Percentiles rank a stretch among this genome's conserved stretches.
These are phyloP conservation scores for Tangara arthus DNA, from an alignment of 2,797 vertebrate genomes.

Conservation along the genomic window DNA sequence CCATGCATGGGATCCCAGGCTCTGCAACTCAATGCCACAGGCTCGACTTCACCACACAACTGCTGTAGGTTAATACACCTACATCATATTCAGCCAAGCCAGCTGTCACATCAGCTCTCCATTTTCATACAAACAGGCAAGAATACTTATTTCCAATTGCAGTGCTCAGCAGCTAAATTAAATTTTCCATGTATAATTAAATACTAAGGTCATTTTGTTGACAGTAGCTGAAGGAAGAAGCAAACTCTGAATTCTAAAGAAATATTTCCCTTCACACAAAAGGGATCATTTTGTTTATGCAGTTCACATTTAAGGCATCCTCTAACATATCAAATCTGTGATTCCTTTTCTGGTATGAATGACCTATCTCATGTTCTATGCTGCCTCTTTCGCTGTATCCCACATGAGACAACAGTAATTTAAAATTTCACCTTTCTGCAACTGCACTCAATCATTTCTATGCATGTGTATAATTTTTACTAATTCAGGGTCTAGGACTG, in stretches of 20 bases:
- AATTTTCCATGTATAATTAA: neutral
- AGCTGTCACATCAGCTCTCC: conserved; percentile 19
- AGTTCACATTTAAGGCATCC: neutral
- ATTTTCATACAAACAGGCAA: neutral
- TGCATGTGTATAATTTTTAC: neutral
- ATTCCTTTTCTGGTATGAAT: neutral
- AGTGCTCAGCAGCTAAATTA: neutral
- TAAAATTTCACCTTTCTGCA: neutral
- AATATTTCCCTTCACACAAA: neutral
- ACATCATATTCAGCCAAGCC: neutral
- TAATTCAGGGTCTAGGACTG: neutral
- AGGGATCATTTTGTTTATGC: neutral
- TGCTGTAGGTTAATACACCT: neutral
- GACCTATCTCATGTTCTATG: neutral
- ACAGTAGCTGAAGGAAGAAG: neutral
- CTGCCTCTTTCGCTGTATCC: neutral
- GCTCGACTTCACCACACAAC: neutral
- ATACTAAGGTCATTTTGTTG: neutral
- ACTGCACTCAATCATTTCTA: neutral
- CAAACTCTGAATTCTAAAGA: neutral
- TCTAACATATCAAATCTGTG: neutral
- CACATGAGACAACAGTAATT: neutral
- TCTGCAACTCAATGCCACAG: neutral
- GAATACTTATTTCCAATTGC: conserved; percentile 22
- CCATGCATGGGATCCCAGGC: neutral